A percentile compares a stretch with the other conserved stretches of the same genome.
These are phyloP conservation scores for Ylistrum balloti DNA, from an alignment of 1,140 invertebrate genomes.

Conservation along the genomic window DNA sequence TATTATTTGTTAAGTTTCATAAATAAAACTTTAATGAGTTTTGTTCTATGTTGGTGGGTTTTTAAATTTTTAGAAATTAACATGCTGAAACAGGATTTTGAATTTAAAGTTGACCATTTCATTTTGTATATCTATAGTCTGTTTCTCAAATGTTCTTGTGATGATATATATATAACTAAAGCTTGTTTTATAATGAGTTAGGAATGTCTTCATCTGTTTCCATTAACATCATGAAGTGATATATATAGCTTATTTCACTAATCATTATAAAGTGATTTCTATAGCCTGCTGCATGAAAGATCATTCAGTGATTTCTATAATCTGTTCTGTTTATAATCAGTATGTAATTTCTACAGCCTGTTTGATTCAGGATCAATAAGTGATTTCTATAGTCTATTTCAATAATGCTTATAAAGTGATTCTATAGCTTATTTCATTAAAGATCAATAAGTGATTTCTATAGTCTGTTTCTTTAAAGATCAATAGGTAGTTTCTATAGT, in stretches of 20 bases:
- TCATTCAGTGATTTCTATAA: not conserved
- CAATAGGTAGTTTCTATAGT: too few species aligned
- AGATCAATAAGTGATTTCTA: too few species aligned
- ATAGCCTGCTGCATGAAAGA: not conserved
- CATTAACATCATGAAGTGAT: not conserved
- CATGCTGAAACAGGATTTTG: too few species aligned
- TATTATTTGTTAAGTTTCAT: not conserved
- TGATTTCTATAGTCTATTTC: too few species aligned
- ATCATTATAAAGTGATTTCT: not conserved
- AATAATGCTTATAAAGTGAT: too few species aligned
- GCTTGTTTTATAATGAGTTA: not conserved
- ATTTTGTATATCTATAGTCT: not conserved
- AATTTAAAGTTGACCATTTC: not conserved
- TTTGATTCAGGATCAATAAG: not conserved
- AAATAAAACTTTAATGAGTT: not conserved
- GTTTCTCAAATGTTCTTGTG: not conserved
- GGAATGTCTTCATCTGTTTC: too few species aligned
- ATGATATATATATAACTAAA: not conserved
- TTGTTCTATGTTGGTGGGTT: not conserved
- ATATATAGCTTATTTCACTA: not conserved
- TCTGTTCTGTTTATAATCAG: not conserved
- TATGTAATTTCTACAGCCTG: not conserved
- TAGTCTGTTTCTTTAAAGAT: too few species aligned
- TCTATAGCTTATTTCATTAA: too few species aligned
- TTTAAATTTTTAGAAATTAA: not conserved